These are phyloP conservation scores for Drosophila rhopaloa DNA, from an alignment of 1,140 invertebrate species.

Conservation along the genomic window DNA sequence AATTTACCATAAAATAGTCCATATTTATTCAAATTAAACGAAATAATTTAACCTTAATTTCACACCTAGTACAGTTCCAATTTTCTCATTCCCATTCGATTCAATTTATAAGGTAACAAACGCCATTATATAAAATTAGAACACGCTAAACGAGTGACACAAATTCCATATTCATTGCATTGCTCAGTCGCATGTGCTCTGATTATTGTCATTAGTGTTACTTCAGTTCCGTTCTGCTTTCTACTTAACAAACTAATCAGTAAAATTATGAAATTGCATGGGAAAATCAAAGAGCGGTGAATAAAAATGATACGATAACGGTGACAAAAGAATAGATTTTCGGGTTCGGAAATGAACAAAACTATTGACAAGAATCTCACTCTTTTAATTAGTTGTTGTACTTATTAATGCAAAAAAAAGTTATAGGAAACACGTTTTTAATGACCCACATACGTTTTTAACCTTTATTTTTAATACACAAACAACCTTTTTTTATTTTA, in stretches of 20 bases:
- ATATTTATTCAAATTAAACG: constrained; percentile 17
- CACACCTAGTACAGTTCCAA: constrained; percentile 16
- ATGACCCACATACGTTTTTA: no score
- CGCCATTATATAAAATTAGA: constrained; percentile 26
- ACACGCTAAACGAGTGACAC: constrained; percentile 35
- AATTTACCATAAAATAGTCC: constrained; percentile 26
- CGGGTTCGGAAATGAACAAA: neutral
- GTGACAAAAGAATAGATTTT: constrained; percentile 5
- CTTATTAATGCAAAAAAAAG: no score
- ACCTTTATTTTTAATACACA: no score
- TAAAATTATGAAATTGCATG: constrained; percentile 49
- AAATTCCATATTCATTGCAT: constrained; percentile 50
- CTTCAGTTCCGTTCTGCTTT: constrained; percentile 59
- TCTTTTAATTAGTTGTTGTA: no score
- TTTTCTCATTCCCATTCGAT: neutral
- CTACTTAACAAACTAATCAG: constrained; percentile 46
- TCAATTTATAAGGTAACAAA: constrained; percentile 30
- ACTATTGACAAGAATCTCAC: no score
- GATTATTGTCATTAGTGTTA: constrained; percentile 48
- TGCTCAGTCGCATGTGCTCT: constrained; percentile 24
- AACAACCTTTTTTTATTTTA: no score
- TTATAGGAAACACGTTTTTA: no score
- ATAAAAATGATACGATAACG: constrained; percentile 10
- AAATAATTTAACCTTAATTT: constrained; percentile 33
- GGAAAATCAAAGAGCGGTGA: constrained; percentile 6